Conservation (phyloP, 2,888 invertebrate species). For the Kuschelorhynchus macadamiae region DNA sequence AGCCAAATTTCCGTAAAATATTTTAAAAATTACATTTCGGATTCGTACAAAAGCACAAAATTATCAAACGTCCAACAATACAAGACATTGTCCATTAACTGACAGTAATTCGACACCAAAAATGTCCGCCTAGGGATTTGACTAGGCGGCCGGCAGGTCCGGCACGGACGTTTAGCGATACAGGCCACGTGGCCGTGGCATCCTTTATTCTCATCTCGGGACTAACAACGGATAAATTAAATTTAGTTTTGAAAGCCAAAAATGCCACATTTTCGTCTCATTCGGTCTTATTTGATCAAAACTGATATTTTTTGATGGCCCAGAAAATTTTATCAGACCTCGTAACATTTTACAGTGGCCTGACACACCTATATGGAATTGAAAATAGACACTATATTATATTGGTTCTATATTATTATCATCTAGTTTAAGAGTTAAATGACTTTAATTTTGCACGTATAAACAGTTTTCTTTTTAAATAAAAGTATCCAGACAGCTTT, state of each 20-base stretch:
- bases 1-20: no score
- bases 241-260: constrained; percentile 59
- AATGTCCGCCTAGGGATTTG: constrained; percentile 62
- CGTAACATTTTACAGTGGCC: constrained; percentile 36
- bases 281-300: constrained; percentile 53
- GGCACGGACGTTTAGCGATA: constrained; percentile 60
- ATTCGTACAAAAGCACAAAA: constrained; percentile 9
- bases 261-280: constrained; percentile 52
- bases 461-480: constrained; percentile 2
- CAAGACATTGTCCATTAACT: constrained; percentile 66
- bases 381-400: not conserved
- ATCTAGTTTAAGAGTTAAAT: no score
- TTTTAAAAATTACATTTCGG: constrained; percentile 12
- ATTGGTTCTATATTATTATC: not conserved
- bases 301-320: constrained; percentile 55
- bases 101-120: constrained; percentile 68
- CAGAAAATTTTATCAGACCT: constrained; percentile 39
- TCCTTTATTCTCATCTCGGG: constrained; percentile 64
- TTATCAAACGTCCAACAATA: constrained; percentile 41
- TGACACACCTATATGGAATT: constrained; percentile 14
- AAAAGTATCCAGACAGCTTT: no score
- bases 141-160: constrained; percentile 54
- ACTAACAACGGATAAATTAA: constrained; percentile 60
- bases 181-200: constrained; percentile 62
- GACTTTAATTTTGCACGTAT: no score